Evolutionary conservation across 2,113 vertebrate species (phyloP), one percentile per base, ranked within the genome.

Genomic region (Myrmecobius fasciatus): DNA sequence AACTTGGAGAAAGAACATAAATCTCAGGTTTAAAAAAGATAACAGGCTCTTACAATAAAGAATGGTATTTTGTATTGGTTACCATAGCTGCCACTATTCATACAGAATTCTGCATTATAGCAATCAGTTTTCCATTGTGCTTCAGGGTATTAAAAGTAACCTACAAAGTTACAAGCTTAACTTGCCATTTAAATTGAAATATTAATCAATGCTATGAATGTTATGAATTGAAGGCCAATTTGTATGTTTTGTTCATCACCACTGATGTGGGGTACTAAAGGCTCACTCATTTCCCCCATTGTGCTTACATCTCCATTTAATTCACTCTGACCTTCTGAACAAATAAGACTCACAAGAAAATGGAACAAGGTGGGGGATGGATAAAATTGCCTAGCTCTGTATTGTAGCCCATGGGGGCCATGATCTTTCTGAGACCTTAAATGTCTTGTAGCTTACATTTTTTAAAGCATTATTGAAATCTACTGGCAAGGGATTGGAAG

Each of bases 211-310:
- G 67, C 96, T 97, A 96, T 97, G 96, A 97, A 96, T 97, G 67
- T 96, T 97, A 96, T 97, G 96, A 96, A 97, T 94, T 96, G 97
- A 95, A 97, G 54, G 60, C 96, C 97, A 97, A 97, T 97, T 97
- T 96, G 53, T 97, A 96, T 93, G 89, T 97, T 95, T 88, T 93
- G 46, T 95, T 91, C 53, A 91, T 96, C 96, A 94, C 91, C 93
- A 48, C 24, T 91, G 25, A 95, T 91, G 91, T 95, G 91, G 46
- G 43, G 93, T 96, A 95, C 90, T 95, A 96, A 14, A 93, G 49
- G 91, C 48, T 52, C 46, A 83, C 52, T 25, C 49, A 93, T 96
- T 97, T 96, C 75, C 93, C n/a, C 60, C 60, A 94, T 92, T 97
- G 93, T 94, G 46, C 91, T 95, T 89, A 96, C 95, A 95, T 93